These are phyloP conservation scores for Synanceia verrucosa DNA, from an alignment of 2,797 vertebrate species.

Conservation along the genomic window DNA sequence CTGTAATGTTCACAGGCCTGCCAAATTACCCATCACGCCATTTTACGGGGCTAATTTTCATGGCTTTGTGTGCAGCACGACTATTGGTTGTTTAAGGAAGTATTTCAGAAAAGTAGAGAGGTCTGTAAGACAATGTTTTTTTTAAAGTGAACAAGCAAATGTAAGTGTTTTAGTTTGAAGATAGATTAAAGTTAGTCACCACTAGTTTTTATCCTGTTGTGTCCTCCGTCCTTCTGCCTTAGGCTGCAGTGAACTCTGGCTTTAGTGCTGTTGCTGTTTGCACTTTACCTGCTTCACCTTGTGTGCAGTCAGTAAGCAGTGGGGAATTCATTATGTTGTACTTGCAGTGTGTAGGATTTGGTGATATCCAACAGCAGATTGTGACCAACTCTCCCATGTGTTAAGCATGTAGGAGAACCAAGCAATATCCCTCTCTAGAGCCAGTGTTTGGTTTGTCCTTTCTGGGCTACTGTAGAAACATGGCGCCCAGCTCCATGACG, in stretches of 20 bases:
- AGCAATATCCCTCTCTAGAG: no score
- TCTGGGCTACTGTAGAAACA: no score
- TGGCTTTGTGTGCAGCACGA: constrained; percentile 28
- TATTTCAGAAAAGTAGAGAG: background rate
- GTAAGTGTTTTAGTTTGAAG: constrained; percentile 14
- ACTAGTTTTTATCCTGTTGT: constrained; percentile 3
- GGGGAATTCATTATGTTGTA: constrained; percentile 7
- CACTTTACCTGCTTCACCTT: constrained; percentile 49
- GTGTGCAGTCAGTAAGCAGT: constrained; percentile 21
- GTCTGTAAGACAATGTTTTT: constrained; percentile 16
- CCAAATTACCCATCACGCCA: background rate
- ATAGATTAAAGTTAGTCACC: background rate
- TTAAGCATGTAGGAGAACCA: no score
- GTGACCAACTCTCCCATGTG: no score
- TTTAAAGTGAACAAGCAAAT: constrained; percentile 6
- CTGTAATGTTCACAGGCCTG: constrained; percentile 30
- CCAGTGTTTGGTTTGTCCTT: no score
- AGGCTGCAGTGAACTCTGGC: constrained; percentile 7
- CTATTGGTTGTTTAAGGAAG: background rate
- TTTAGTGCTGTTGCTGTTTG: constrained; percentile 47
- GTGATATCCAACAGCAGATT: background rate
- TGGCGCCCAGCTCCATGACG: no score
- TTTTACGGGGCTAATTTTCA: constrained; percentile 4
- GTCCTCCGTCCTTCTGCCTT: background rate
- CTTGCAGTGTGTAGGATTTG: background rate